Evolutionary conservation across 2,797 vertebrate species (phyloP), one percentile per base, ranked within the genome.

Genomic region (Trichosurus vulpecula): DNA sequence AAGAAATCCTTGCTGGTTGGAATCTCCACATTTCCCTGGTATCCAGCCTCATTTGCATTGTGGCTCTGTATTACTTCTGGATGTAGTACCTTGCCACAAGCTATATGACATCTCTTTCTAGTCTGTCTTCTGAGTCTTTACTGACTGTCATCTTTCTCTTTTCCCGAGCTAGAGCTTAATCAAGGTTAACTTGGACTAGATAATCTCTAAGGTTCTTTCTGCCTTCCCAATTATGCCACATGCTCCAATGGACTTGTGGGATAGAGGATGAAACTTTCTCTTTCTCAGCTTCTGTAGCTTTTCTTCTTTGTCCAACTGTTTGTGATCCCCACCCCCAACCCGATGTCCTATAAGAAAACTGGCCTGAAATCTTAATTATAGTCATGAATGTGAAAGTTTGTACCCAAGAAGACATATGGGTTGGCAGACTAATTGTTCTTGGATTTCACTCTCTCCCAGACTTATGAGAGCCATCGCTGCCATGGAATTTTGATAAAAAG

Each of bases 401-500:
- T n/a, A 19, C 29, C 4, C 35, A 94, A 94, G 87, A 91, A 52
- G 4, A 87, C 41, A 4, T 66, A 74, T 27, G 41, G 1, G 5
- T 87, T 51, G 41, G 41, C 74, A 11, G 8, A 87, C 74, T 29
- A 27, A 2, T 25, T 51, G 61, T 74, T 41, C 29, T 61, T 91
- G n/a, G 52, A 8, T 55, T 92, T n/a, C 52, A 16, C 30, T 95
- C 90, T 52, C 90, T 93, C 47, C 56, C 4, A 11, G 22, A 16
- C 25, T 74, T 29, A 90, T 29, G 53, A 12, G 29, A 93, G 87
- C 22, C 54, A 30, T 11, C 52, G 31, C 14, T 95, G n/a, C 11
- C 41, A 54, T 35, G 52, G 90, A n/a, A 35, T 94, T 93, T 93
- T 52, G 30, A 74, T 57, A 53, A 93, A 93, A 96, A 41, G 58